A percentile compares a stretch with the other conserved stretches of the same genome.
Conservation (phyloP, 2,888 invertebrate genomes). For the Drosophila trichaetosa region DNA sequence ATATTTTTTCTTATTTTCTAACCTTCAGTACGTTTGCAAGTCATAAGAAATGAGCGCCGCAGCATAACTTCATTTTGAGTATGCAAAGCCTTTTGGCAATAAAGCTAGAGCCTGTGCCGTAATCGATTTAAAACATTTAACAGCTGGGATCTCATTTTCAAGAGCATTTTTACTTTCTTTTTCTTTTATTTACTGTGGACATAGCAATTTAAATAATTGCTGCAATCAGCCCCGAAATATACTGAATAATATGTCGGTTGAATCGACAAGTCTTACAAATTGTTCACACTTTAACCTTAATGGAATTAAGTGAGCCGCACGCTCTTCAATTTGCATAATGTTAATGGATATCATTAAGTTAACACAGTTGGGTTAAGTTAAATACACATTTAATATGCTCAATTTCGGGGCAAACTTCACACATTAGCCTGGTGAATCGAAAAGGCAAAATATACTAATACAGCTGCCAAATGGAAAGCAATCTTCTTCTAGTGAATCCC, state of each 20-base stretch:
- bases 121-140: neutral
- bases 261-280: neutral
- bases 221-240: neutral
- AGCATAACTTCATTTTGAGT: neutral
- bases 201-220: neutral
- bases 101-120: neutral
- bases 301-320: neutral
- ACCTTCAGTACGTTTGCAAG: neutral
- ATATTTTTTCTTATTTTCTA: neutral
- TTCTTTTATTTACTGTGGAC: neutral
- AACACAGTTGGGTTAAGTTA: neutral
- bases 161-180: neutral
- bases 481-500: neutral
- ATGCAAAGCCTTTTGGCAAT: neutral
- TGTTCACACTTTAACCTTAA: slow-evolving; percentile 1
- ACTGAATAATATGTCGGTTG: neutral
- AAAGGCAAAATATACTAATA: neutral
- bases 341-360: neutral
- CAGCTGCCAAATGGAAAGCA: neutral
- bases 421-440: neutral
- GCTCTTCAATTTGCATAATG: slow-evolving; percentile 1
- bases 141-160: neutral
- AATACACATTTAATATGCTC: neutral
- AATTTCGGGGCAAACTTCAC: no score
- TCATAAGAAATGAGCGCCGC: neutral